Evolutionary conservation across 2,113 vertebrate genomes (phyloP), one percentile per base, ranked within the genome.

Genomic region (Pachypanchax playfairii): DNA sequence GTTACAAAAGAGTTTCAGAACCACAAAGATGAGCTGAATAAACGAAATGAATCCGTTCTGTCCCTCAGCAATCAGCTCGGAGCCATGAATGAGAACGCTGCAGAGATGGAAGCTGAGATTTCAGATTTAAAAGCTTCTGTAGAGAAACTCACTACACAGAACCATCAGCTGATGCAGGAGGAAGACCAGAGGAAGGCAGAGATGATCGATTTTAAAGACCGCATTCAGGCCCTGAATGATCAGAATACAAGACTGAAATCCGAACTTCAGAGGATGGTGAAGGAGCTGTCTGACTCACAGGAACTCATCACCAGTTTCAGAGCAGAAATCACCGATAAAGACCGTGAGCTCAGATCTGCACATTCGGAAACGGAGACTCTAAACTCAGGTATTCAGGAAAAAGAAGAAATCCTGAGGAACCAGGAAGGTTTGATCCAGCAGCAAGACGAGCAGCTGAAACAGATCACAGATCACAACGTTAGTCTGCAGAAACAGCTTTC

Each of bases 161-260:
- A 76, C 15, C 8, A 59, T 14, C 54, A 43, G 57, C 85, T 94
- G 49, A 77, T 75, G 11, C 83, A 87, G 50, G 78, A 87, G 6
- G 29, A 88, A 39, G 52, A 57, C 3, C 81, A 85, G 47, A 88
- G 72, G 7, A 86, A 84, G 33, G 72, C 74, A 4, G 86, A 91
- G 73, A 14, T 79, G 0, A n/a, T 72, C 7, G 90, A 87, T 24
- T 77, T 91, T n/a, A 85, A 69, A 53, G 90, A 92, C 13, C 77
- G 65, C 29, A 18, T 90, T 31, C 85, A 91, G 33, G 80, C 72
- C 10, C 71, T 92, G 59, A 70, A 70, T 33, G 80, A 91, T 1
- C 91, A 94, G 84, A 94, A 92, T 11, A 17, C 38, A 13, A 88
- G 76, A 49, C 36, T 94, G 18, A 91, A 92, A 84, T 81, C 49